Evolutionary conservation across 1,140 invertebrate genomes (phyloP).

Genomic region (Venturia canescens): DNA sequence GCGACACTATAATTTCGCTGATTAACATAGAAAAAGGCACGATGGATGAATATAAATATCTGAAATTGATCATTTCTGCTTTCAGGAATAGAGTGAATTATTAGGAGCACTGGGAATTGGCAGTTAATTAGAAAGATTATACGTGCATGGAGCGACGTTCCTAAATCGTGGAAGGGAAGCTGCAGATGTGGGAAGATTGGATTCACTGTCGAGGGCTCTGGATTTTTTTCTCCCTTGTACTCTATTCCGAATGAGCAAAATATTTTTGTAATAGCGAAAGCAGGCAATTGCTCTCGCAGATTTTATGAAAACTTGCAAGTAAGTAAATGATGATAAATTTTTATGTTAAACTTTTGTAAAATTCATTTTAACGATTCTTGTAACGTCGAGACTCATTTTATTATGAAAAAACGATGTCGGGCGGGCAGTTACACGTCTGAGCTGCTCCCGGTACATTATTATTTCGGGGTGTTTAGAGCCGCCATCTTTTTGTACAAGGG

Average conservation of each 20-base stretch:
- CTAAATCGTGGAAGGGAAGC: slow-evolving; percentile 59
- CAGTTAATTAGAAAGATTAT: slow-evolving; percentile 77
- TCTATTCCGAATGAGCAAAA: slow-evolving; percentile 40
- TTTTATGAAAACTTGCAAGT: too few species aligned
- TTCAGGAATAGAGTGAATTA: slow-evolving; percentile 76
- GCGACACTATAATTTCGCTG: too few species aligned
- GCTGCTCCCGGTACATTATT: background rate
- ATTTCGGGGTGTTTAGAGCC: background rate
- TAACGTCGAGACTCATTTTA: too few species aligned
- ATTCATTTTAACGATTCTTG: too few species aligned
- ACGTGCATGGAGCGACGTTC: slow-evolving; percentile 43
- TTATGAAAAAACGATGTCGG: too few species aligned
- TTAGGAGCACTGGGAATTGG: slow-evolving; percentile 77
- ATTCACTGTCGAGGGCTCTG: slow-evolving; percentile 70
- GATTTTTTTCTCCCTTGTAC: too few species aligned
- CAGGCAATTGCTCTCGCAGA: too few species aligned
- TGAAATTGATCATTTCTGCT: slow-evolving; percentile 71
- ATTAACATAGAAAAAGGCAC: too few species aligned
- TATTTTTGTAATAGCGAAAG: too few species aligned
- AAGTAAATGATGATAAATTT: too few species aligned
- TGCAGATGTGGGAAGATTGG: slow-evolving; percentile 46
- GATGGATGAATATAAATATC: slow-evolving; percentile 58
- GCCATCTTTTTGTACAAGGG: background rate
- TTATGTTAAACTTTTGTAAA: too few species aligned
- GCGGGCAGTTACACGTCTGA: too few species aligned